Percentiles rank a stretch among this genome's conserved stretches.
Evolutionary conservation across 2,888 invertebrate species (phyloP).

Genomic region (Crepidodera aurea): DNA sequence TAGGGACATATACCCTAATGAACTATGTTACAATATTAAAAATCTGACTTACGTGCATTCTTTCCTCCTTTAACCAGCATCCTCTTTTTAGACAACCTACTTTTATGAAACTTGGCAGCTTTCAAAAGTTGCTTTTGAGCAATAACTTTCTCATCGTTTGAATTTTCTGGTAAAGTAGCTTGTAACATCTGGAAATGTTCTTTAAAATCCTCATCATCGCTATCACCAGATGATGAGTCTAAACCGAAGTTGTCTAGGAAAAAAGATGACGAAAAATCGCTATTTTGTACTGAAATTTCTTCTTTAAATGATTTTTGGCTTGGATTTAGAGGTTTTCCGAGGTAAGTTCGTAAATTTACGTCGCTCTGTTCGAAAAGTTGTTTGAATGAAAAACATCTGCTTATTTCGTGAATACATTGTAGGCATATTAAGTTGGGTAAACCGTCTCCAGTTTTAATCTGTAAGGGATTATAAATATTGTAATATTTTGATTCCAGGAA

Average conservation of each 20-base stretch:
- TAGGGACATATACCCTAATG: no score
- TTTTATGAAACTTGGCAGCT: constrained; percentile 56
- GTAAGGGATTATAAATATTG: constrained; percentile 40
- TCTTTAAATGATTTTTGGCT: constrained; percentile 49
- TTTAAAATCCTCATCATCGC: constrained; percentile 56
- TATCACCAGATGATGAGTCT: constrained; percentile 56
- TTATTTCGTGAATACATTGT: constrained; percentile 62
- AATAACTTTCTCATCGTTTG: constrained; percentile 57
- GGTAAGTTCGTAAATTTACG: constrained; percentile 58
- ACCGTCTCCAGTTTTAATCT: constrained; percentile 62
- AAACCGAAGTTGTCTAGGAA: constrained; percentile 56
- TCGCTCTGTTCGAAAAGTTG: constrained; percentile 63
- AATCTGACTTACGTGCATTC: constrained; percentile 47
- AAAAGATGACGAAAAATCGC: constrained; percentile 48
- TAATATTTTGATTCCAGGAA: no score
- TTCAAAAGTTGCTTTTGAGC: constrained; percentile 60
- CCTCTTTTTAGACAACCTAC: constrained; percentile 57
- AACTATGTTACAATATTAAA: no score
- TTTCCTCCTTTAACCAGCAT: constrained; percentile 52
- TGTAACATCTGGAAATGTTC: constrained; percentile 53
- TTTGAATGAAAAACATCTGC: constrained; percentile 62
- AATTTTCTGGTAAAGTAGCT: constrained; percentile 48
- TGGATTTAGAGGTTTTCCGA: constrained; percentile 55
- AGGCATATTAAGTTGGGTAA: constrained; percentile 61
- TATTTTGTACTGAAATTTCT: constrained; percentile 44